Percentiles rank a stretch among this genome's conserved stretches.
These are phyloP conservation scores for Siniperca scherzeri DNA, from an alignment of 2,797 vertebrate genomes.

Conservation along the genomic window DNA sequence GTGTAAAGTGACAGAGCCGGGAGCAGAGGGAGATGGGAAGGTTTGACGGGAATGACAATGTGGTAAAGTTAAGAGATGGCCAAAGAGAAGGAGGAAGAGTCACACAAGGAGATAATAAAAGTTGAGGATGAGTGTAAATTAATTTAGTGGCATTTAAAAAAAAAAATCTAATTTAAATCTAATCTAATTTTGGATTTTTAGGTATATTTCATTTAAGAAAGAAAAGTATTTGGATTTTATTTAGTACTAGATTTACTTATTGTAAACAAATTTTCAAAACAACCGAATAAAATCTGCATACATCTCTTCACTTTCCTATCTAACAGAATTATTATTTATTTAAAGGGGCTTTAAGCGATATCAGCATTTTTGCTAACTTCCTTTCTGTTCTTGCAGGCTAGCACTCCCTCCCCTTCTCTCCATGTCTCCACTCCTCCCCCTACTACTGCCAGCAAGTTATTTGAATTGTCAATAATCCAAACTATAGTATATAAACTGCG, in stretches of 20 bases:
- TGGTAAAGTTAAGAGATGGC: neutral
- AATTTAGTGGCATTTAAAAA: neutral
- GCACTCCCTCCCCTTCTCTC: no score
- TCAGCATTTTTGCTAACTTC: no score
- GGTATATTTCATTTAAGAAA: neutral
- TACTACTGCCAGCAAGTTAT: no score
- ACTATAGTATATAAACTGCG: no score
- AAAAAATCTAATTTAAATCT: no score
- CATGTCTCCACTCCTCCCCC: no score
- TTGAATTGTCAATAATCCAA: no score
- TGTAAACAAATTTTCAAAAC: no score
- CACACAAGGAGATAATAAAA: neutral
- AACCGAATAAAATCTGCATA: no score
- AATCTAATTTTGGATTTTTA: neutral
- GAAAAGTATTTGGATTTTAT: neutral
- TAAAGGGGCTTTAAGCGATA: neutral
- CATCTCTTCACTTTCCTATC: no score
- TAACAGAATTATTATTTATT: neutral
- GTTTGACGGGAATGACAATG: slow-evolving; percentile 16
- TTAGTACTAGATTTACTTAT: no score
- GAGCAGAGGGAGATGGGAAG: neutral
- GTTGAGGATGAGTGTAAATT: neutral
- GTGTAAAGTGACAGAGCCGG: slow-evolving; percentile 22
- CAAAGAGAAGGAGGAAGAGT: neutral
- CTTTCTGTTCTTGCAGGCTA: no score